phyloP scores from a whole-genome alignment of 2,113 vertebrate genomes.

The Speoplatyrhinus poulsoni region DNA sequence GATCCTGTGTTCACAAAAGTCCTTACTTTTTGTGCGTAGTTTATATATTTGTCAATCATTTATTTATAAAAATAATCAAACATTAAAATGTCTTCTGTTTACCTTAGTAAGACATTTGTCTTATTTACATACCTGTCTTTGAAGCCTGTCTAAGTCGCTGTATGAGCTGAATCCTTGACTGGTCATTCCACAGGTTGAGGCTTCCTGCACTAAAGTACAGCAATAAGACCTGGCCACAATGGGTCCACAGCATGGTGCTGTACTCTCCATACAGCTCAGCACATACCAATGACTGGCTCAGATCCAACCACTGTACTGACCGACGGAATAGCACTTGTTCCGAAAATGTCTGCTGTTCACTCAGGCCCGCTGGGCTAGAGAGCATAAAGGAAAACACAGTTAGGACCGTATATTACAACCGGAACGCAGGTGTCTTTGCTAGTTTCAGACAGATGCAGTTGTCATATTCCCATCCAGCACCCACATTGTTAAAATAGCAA shows the following conservation, averaged over 20 bases:
- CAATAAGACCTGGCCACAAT: conserved; percentile 52
- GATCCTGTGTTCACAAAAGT: too few species aligned
- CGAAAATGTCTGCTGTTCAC: conserved; percentile 3
- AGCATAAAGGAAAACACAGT: not conserved
- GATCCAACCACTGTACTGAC: conserved; percentile 60
- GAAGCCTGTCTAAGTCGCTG: conserved; percentile 43
- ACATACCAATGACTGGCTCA: conserved; percentile 43
- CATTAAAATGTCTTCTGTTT: too few species aligned
- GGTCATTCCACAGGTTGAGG: conserved; percentile 63
- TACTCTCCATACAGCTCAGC: conserved; percentile 61
- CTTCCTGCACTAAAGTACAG: conserved; percentile 41
- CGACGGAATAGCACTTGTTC: not conserved
- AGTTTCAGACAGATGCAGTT: too few species aligned
- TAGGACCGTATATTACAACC: too few species aligned
- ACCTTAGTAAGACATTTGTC: not conserved
- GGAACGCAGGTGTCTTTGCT: too few species aligned
- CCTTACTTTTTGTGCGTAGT: too few species aligned
- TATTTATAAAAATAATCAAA: too few species aligned
- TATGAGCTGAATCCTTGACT: conserved; percentile 46
- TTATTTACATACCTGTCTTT: conserved; percentile 50
- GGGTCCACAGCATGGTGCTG: conserved; percentile 52
- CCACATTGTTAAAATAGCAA: too few species aligned
- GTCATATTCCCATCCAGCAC: too few species aligned
- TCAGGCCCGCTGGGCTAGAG: conserved; percentile 6
- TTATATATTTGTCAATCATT: too few species aligned